Evolutionary conservation across 2,113 vertebrate genomes (phyloP), one percentile per base, ranked within the genome.

Genomic region (Seriola quinqueradiata): DNA sequence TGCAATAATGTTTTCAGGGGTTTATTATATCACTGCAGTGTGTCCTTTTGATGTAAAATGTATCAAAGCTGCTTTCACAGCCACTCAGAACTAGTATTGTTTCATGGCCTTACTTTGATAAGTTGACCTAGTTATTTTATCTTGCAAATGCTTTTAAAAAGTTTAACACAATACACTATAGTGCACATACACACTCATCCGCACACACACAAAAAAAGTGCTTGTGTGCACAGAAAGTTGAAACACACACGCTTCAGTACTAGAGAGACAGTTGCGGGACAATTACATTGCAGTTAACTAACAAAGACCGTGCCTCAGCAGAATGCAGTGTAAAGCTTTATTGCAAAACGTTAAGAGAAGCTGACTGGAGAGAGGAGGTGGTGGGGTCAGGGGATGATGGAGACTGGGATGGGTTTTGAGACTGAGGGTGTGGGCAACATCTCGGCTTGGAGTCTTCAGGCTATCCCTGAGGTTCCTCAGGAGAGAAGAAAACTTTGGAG

Each of bases 61-160:
- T 75, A 87, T 85, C 81, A 87, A 80, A 89, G 86, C 70, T 70
- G 16, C 79, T 83, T 88, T 86, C 44, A 80, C 76, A 90, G 76
- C 81, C 73, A 69, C 55, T 75, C 70, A 75, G 55, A 79, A 60
- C 68, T 38, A 21, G 67, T 70, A 84, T 68, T 76, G 74, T 81
- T 80, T 75, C 75, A 66, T 80, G 66, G 72, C 72, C 67, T 69
- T 63, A 61, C 84, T 89, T 84, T 84, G 63, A 76, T 68, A 58
- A 87, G 59, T 66, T 82, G 86, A 82, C 84, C 84, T 42, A 87
- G 16, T 83, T 88, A 32, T 84, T 86, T 75, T 83, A 89, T 85
- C 65, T 72, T 58, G 21, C n/a, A 74, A 75, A 90, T 75, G 44
- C 77, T 84, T 52, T 74, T 7, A 68, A 64, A 83, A 68, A 66